A percentile compares a stretch with the other conserved stretches of the same genome.
phyloP scores from a whole-genome alignment of 2,797 vertebrate genomes.

The Ctenochaetus hawaiiensis region DNA sequence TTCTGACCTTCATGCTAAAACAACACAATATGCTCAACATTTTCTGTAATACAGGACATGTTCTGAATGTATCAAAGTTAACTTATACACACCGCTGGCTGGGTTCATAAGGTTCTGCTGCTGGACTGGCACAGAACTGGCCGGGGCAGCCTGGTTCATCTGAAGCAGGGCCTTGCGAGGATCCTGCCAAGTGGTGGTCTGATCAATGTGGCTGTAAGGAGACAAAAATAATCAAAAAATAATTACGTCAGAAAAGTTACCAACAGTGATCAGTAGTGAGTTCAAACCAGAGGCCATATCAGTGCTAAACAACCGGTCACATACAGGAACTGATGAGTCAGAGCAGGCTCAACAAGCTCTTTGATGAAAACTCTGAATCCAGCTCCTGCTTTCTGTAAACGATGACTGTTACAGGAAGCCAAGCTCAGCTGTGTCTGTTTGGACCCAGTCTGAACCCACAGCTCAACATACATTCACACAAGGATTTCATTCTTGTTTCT shows the following conservation, averaged over 20 bases:
- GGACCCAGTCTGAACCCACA: slow-evolving; percentile 10
- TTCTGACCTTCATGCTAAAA: background rate
- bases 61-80: background rate
- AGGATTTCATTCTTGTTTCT: slow-evolving; percentile 5
- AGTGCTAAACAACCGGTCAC: slow-evolving; percentile 20
- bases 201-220: slow-evolving; percentile 92
- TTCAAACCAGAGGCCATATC: slow-evolving; percentile 32
- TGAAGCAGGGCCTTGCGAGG: slow-evolving; percentile 96
- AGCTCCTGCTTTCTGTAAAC: slow-evolving; percentile 54
- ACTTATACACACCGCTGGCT: slow-evolving; percentile 86
- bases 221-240: background rate
- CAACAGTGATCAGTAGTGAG: slow-evolving; percentile 21
- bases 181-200: slow-evolving; percentile 98
- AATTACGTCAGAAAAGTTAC: slow-evolving; percentile 10
- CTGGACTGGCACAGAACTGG: slow-evolving; percentile 89
- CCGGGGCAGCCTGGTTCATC: slow-evolving; percentile 91
- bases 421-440: slow-evolving; percentile 25
- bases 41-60: background rate
- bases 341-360: slow-evolving; percentile 35
- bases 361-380: slow-evolving; percentile 38
- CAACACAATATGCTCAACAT: background rate
- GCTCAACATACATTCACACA: slow-evolving; percentile 24
- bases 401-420: slow-evolving; percentile 50
- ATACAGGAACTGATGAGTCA: slow-evolving; percentile 58
- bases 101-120: slow-evolving; percentile 94